Base-by-base conservation (phyloP, 2,113 vertebrate species). In the Rhinichthys klamathensis region DNA sequence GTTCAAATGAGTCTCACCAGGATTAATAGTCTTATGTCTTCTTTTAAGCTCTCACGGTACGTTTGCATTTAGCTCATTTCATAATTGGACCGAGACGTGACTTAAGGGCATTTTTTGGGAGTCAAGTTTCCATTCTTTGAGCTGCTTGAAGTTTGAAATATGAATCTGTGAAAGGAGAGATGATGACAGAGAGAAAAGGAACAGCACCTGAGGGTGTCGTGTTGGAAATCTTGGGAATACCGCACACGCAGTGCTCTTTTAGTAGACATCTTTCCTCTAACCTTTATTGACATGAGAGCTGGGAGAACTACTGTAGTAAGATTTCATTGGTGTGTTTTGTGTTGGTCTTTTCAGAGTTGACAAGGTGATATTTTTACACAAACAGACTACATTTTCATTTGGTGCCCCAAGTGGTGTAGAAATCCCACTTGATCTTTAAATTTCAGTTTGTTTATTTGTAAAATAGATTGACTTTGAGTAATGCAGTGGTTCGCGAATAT, bases 101-200 rank as follows among this genome's bases (percentile, higher is more conserved):
- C 93, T 91, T 77, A 67, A 85, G 91, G 91, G 92, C 73, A 76
- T 84, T 82, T 56, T 54, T 25, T 75, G 90, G 90, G 90, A 87
- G 90, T 89, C 85, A 80, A 5, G 58, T 92, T 94, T 91, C 91
- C 85, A 13, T 74, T 81, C 69, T 56, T 60, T 12, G 80, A 86
- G 84, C 80, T 51, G 80, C 74, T 80, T 41, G 80, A 89, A n/a
- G 84, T 90, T 88, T 92, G 92, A 92, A 94, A 93, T 67, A 32
- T 77, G 90, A 92, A 87, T 90, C 89, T 91, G 88, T 88, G 88
- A 91, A 88, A 84, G 82, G 75, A 82, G 85, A 87, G 83, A 91
- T 84, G 91, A 87, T 90, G 80, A 58, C 46, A 83, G 77, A 69
- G 86, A 87, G 88, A 70, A 70, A 38, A n/a, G 67, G 0, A 23